Base-by-base conservation (phyloP, 2,888 invertebrate genomes). In the Anodontia alba region DNA sequence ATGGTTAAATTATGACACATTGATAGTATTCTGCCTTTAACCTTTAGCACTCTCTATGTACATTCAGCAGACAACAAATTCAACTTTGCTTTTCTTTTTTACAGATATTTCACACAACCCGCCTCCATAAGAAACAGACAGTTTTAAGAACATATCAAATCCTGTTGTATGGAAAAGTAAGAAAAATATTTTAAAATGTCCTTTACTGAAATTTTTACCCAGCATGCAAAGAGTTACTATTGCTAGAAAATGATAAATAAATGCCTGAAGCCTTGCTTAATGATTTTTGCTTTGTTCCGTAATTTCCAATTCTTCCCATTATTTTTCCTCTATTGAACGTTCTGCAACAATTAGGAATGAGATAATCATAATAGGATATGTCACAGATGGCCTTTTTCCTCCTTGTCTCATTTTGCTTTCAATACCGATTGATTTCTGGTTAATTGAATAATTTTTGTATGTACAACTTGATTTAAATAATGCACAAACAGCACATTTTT, bases 201-300 rank as follows among this genome's bases (percentile, higher is more conserved):
- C n/a, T n/a, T n/a, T n/a, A n/a, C n/a, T n/a, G n/a, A n/a, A n/a
- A n/a, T n/a, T n/a, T n/a, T n/a, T n/a, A n/a, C n/a, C n/a, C n/a
- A n/a, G n/a, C n/a, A n/a, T n/a, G n/a, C n/a, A n/a, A n/a, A n/a
- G n/a, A n/a, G n/a, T 62, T 62, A 62, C 31, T 62, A 62, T 62
- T 62, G 33, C 12, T 62, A 62, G 62, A 62, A 62, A 62, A 29
- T 62, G 62, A 62, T 62, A 62, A 62, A 62, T 62, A 33, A 62
- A n/a, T 20, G 62, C 62, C 29, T 62, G 17, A 62, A 33, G 62
- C 62, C 17, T 23, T 62, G 31, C 62, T 23, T 62, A 62, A 62
- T 62, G 62, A 62, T 62, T 62, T 62, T 62, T 62, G 31, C 62
- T 62, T 62, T 62, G 62, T 62, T 62, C 33, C 12, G 17, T 62